These are phyloP conservation scores for Mormoops blainvillei DNA, from an alignment of 2,113 vertebrate genomes.

Conservation along the genomic window DNA sequence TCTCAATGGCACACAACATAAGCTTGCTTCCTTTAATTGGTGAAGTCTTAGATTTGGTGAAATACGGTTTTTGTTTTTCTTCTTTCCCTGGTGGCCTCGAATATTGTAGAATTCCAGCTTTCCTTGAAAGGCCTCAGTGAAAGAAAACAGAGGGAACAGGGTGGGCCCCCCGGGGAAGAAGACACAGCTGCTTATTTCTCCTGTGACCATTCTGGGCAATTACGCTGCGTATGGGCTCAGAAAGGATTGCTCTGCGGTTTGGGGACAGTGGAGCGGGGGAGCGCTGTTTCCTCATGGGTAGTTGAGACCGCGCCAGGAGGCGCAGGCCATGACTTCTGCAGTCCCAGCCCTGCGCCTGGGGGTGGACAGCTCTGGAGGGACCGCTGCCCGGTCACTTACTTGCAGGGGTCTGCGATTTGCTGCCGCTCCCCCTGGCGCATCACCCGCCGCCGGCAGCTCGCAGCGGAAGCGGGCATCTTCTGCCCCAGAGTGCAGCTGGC, in stretches of 20 bases:
- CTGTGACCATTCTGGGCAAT: neutral
- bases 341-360: too few relatives aligned
- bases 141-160: neutral
- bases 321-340: neutral
- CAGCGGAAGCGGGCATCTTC: neutral
- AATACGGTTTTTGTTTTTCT: neutral
- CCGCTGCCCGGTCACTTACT: neutral
- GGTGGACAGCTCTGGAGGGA: neutral
- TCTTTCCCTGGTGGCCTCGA: neutral
- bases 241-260: neutral
- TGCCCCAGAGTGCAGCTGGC: slow-evolving; percentile 56
- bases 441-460: neutral
- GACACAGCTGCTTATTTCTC: rapidly evolving
- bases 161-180: neutral
- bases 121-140: neutral
- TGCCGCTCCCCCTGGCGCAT: slow-evolving; percentile 31
- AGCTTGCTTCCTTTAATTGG: neutral
- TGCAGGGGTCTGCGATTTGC: slow-evolving; percentile 57
- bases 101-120: neutral
- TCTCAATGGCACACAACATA: neutral
- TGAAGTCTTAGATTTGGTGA: neutral
- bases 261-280: rapidly evolving
- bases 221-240: neutral
- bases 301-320: neutral
- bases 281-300: neutral